Percentiles rank a stretch among this genome's conserved stretches.
phyloP scores from a whole-genome alignment of 23 tunicate genomes.

The Aplidium turbinatum region DNA sequence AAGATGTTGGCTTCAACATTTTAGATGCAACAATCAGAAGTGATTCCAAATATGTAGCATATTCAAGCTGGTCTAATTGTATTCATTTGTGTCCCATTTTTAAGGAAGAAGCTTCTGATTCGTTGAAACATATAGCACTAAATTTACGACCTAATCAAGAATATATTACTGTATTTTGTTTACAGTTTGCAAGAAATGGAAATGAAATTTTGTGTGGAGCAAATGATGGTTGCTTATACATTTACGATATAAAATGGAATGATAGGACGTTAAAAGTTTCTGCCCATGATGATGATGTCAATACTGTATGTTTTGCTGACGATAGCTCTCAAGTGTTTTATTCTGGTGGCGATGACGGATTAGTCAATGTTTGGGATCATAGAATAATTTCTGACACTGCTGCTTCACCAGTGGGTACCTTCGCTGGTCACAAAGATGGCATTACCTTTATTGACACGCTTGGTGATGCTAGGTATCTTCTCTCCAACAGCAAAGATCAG shows the following conservation, averaged over 20 bases:
- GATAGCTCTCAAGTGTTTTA: constrained; percentile 60
- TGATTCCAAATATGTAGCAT: constrained; percentile 60
- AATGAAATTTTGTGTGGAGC: constrained; percentile 62
- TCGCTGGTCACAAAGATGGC: constrained; percentile 79
- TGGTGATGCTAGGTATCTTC: constrained; percentile 63
- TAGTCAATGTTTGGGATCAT: constrained; percentile 82
- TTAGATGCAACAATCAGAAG: constrained; percentile 61
- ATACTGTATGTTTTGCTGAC: constrained; percentile 79
- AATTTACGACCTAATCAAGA: constrained; percentile 34
- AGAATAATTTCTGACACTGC: constrained; percentile 38
- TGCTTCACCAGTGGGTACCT: constrained; percentile 41
- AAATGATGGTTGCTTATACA: constrained; percentile 58
- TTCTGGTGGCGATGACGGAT: constrained; percentile 87
- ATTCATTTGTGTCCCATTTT: constrained; percentile 59
- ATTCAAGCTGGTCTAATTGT: constrained; percentile 74
- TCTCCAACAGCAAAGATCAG: constrained; percentile 85
- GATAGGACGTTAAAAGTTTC: constrained; percentile 45
- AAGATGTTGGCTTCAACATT: constrained; percentile 74
- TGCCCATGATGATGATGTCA: constrained; percentile 88
- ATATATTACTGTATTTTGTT: constrained; percentile 65
- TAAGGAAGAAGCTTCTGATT: constrained; percentile 45
- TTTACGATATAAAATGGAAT: constrained; percentile 36
- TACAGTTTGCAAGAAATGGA: constrained; percentile 57
- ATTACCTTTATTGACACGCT: constrained; percentile 70
- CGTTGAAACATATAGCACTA: constrained; percentile 31